These are phyloP conservation scores for Osedax frankpressi DNA, from an alignment of 2,888 invertebrate genomes.

Conservation along the genomic window DNA sequence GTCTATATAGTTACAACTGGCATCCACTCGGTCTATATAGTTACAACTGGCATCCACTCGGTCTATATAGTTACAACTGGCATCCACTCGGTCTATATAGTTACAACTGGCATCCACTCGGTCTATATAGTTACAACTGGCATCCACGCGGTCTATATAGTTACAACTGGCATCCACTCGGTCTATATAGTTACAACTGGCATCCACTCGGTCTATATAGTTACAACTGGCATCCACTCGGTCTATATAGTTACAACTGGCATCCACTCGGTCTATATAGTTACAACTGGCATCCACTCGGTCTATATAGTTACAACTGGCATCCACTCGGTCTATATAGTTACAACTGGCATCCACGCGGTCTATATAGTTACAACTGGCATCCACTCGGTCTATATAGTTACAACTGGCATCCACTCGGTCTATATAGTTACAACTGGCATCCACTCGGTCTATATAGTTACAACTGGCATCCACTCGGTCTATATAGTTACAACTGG, in stretches of 20 bases:
- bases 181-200: no score
- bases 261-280: neutral
- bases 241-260: no score
- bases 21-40: neutral
- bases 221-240: neutral
- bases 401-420: neutral
- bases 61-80: no score
- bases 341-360: neutral
- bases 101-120: neutral
- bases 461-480: neutral
- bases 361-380: no score
- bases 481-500: no score
- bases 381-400: neutral
- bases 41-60: neutral
- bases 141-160: neutral
- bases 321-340: neutral
- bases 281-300: neutral
- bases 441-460: neutral
- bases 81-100: neutral
- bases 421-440: no score
- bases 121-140: no score
- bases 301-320: no score
- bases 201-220: neutral
- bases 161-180: neutral
- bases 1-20: no score